Conservation (phyloP, 1,140 invertebrate species). For the Pteromalus puparum region DNA sequence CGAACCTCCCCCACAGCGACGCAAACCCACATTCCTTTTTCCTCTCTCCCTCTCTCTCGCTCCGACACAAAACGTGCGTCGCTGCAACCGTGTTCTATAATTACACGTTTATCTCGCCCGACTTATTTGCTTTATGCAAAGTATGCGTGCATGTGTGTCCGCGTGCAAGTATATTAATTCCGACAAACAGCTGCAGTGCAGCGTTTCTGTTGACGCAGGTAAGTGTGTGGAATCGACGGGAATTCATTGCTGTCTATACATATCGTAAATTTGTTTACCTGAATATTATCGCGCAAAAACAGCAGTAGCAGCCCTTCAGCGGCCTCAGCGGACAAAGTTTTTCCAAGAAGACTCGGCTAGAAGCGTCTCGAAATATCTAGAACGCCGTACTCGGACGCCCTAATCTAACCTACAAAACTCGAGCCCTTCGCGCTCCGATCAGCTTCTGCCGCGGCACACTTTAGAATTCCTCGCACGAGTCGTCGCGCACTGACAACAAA, state of each 20-base stretch:
- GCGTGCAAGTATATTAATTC: too few species aligned
- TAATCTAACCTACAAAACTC: slow-evolving; percentile 23
- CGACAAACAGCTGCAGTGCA: too few species aligned
- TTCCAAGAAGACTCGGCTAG: too few species aligned
- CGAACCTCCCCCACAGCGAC: background rate
- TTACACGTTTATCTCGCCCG: background rate
- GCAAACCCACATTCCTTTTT: background rate
- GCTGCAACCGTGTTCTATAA: background rate
- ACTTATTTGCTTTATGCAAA: background rate
- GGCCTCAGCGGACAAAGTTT: too few species aligned
- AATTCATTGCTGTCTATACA: too few species aligned
- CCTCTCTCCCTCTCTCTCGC: background rate
- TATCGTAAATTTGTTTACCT: background rate
- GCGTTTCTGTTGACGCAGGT: too few species aligned
- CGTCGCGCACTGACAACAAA: background rate
- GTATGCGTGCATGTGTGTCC: background rate
- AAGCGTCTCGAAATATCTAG: too few species aligned
- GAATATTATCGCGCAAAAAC: background rate
- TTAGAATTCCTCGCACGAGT: too few species aligned
- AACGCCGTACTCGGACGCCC: background rate
- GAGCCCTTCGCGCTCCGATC: background rate
- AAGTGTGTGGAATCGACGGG: too few species aligned
- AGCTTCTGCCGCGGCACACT: too few species aligned
- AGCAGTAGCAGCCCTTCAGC: too few species aligned
- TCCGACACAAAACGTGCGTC: background rate